These are phyloP conservation scores for Adelphocoris suturalis DNA, from an alignment of 2,888 invertebrate species.

Conservation along the genomic window DNA sequence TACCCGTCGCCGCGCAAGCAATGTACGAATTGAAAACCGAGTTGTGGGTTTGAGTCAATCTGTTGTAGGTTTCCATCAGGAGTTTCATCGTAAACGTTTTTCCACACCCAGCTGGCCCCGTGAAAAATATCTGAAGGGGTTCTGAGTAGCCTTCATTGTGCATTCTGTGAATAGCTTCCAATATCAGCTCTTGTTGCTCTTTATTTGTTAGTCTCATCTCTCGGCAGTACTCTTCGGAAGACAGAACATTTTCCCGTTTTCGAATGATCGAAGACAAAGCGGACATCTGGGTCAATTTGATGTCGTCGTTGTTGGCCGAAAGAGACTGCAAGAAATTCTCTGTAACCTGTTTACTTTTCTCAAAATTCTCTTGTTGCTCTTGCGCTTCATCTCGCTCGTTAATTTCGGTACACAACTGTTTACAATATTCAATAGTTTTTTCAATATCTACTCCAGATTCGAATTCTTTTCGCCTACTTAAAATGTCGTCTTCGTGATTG, in stretches of 20 bases:
- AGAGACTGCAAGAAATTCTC: constrained; percentile 30
- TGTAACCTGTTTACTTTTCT: constrained; percentile 2
- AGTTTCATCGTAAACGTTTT: no score
- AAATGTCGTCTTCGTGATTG: constrained; percentile 23
- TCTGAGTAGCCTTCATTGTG: constrained; percentile 27
- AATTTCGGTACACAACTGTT: background rate
- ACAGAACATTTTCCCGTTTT: constrained; percentile 47
- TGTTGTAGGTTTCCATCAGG: no score
- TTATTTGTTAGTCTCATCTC: constrained; percentile 45
- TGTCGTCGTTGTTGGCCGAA: constrained; percentile 45
- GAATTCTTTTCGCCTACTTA: constrained; percentile 15
- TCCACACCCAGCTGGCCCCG: no score
- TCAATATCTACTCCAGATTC: constrained; percentile 35
- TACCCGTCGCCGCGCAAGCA: no score
- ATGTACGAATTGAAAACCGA: no score
- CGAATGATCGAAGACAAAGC: constrained; percentile 33
- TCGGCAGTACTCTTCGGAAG: constrained; percentile 71
- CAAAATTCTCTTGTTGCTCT: constrained; percentile 41
- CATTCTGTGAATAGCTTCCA: constrained; percentile 44
- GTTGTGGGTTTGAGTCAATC: no score
- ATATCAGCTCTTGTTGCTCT: constrained; percentile 44
- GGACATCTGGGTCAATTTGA: constrained; percentile 24
- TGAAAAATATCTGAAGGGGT: constrained; percentile 75
- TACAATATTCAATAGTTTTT: constrained; percentile 35
- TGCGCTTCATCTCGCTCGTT: constrained; percentile 39